Conservation (phyloP, 2,113 vertebrate species). For the Bombycilla garrulus region DNA sequence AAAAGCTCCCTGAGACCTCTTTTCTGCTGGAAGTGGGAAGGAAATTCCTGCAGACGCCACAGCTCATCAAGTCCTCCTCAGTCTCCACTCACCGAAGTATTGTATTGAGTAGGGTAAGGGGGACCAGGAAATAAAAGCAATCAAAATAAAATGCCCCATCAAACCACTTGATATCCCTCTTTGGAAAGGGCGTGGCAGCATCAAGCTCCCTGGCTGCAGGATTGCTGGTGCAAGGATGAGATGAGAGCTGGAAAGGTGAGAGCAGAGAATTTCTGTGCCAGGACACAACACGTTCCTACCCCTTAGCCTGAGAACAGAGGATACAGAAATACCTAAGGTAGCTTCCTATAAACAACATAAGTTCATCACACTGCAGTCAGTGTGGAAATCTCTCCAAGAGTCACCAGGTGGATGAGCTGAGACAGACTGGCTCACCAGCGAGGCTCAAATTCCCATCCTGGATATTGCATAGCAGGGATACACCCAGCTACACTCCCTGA, state of each 20-base stretch:
- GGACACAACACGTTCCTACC: background rate
- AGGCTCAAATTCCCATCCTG: background rate
- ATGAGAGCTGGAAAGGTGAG: background rate
- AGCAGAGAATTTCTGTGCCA: background rate
- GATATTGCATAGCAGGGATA: background rate
- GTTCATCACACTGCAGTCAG: background rate
- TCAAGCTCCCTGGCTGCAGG: background rate
- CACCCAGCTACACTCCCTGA: background rate
- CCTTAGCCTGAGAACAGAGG: background rate
- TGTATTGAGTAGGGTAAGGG: no score
- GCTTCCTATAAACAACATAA: background rate
- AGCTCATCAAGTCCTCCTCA: background rate
- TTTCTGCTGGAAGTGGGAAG: background rate
- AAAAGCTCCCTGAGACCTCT: background rate
- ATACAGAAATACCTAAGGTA: background rate
- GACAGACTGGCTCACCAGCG: background rate
- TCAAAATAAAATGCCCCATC: background rate
- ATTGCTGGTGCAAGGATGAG: no score
- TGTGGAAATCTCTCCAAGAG: background rate
- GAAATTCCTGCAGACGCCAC: background rate
- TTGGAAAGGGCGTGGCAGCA: background rate
- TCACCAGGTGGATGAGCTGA: background rate
- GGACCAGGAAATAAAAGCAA: background rate
- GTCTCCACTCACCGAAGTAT: background rate
- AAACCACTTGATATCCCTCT: background rate